These are phyloP conservation scores for Leguminivora glycinivorella DNA, from an alignment of 1,140 invertebrate species.

Conservation along the genomic window DNA sequence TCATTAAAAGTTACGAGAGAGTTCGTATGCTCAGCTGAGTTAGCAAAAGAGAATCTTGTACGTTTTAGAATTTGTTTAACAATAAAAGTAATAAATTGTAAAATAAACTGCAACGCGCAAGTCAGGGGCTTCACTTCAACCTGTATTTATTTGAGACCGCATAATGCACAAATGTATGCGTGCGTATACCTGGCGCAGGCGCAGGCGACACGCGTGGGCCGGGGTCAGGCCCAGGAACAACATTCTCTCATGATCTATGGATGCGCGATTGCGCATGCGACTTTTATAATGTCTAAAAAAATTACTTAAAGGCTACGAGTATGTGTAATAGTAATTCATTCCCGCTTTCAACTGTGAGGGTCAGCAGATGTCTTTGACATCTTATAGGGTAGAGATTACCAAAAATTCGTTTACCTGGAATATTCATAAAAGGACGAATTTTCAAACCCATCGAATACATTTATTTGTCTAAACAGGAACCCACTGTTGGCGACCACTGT, in stretches of 20 bases:
- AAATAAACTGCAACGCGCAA: constrained; percentile 16
- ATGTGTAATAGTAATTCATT: no score
- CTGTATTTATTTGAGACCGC: constrained; percentile 35
- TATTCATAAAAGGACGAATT: no score
- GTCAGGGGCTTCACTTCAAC: constrained; percentile 17
- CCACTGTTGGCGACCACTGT: no score
- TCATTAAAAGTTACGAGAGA: constrained; percentile 46
- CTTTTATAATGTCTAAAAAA: neutral
- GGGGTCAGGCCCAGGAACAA: constrained; percentile 6
- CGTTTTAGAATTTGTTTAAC: neutral
- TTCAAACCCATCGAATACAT: no score
- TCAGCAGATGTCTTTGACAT: no score
- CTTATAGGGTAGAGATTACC: no score
- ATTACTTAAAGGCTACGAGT: no score
- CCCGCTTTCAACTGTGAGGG: no score
- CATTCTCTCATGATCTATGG: neutral
- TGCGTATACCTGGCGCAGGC: constrained; percentile 36
- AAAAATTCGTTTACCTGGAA: no score
- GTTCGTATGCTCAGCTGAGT: neutral
- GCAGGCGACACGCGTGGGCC: constrained; percentile 41
- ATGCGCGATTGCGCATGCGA: constrained; percentile 4
- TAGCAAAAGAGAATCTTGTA: neutral
- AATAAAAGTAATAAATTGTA: constrained; percentile 16
- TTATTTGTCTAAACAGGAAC: no score
- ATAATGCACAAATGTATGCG: constrained; percentile 47